Evolutionary conservation across 2,797 vertebrate genomes (phyloP), one percentile per base, ranked within the genome.

Genomic region (Ammospiza maritima): DNA sequence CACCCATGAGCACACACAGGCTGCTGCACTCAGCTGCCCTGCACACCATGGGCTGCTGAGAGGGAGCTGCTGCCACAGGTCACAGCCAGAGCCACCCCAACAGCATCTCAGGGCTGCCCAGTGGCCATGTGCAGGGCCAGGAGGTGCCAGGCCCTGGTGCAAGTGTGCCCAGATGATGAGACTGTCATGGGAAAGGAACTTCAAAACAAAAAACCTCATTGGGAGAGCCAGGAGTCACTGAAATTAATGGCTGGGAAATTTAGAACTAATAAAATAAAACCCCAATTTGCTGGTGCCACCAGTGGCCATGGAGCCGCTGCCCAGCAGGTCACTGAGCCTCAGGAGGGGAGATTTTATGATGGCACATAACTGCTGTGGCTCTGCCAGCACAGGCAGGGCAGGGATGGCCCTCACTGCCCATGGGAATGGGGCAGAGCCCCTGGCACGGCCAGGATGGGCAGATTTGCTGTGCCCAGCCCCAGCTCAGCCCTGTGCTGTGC

Each of bases 241-340:
- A 84, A 93, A 86, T 86, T 71, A 93, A 96, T 54, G 85, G 76
- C 91, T 87, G 91, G 81, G 86, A 96, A 94, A 95, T 77, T 64
- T 25, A 75, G 79, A 78, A 36, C 85, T 87, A 66, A 93, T 92
- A 90, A 82, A 92, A 90, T 93, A 75, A 81, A 73, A 57, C 17
- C 76, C 56, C 71, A 32, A 50, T 83, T 87, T 92, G 88, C 80
- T 27, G 57, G 53, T 44, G 34, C 53, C 6, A 45, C 60, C 5
- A 5, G 57, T 26, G 36, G 90, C 72, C 3, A 4, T 4, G 16
- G 54, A 74, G 23, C 64, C 0, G 2, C 58, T 74, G 32, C 73
- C 73, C 77, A 8, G 57, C 23, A 30, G 89, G 80, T 84, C 87
- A 65, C 25, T 0, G 9, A 74, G 67, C 58, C 93, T 32, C 89